Conservation (phyloP, 1,140 invertebrate species). For the Panonychus citri region DNA sequence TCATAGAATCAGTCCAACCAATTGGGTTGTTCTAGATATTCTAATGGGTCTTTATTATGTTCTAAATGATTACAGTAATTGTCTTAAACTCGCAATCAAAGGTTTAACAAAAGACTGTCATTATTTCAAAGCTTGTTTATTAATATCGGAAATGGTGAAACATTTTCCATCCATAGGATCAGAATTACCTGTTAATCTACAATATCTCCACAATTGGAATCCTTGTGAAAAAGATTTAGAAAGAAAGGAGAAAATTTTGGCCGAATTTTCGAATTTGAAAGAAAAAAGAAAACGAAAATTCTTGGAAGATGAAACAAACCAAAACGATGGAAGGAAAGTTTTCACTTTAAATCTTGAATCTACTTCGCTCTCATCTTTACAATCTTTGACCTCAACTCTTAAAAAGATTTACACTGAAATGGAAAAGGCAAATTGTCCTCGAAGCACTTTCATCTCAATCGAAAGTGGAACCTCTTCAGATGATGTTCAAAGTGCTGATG, state of each 20-base stretch:
- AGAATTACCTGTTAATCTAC: constrained; percentile 3
- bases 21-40: constrained; percentile 10
- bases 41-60: constrained; percentile 10
- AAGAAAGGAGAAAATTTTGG: background rate
- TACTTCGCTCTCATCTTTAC: background rate
- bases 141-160: constrained; percentile 7
- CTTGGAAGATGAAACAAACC: background rate
- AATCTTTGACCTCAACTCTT: background rate
- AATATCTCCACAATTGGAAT: constrained; percentile 6
- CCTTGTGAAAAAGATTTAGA: background rate
- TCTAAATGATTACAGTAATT: constrained; percentile 2
- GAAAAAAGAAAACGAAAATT: background rate
- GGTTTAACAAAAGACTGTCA: background rate
- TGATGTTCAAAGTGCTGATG: background rate
- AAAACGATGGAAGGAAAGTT: background rate
- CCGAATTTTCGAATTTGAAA: background rate
- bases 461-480: background rate
- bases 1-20: background rate
- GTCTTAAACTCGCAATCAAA: background rate
- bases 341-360: background rate
- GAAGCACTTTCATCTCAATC: background rate
- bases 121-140: background rate
- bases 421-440: background rate
- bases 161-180: background rate
- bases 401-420: background rate